Evolutionary conservation across 2,888 invertebrate genomes (phyloP), one percentile per base, ranked within the genome.

Genomic region (Sturmia bella): DNA sequence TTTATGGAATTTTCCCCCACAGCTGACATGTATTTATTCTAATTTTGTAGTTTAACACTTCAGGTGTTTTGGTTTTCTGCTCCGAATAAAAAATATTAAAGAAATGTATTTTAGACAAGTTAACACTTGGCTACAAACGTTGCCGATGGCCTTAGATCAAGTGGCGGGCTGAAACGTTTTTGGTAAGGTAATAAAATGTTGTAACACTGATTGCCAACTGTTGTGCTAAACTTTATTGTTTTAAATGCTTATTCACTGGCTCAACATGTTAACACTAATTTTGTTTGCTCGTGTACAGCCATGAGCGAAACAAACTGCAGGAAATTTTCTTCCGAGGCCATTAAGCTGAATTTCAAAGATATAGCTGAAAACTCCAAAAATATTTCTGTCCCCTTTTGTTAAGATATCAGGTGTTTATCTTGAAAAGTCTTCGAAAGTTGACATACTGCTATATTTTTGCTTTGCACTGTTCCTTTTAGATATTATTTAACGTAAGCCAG

Each of bases 91-190:
- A 77, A 12, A 52, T 12, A 66, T 57, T 45, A 45, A 45, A 75
- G 64, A 63, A 15, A 39, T 32, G 41, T 75, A 68, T 77, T 82
- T 74, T 63, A 61, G 74, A 74, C 72, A 69, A 75, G 48, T 84
- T 81, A 80, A 68, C 77, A 83, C 76, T 79, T 81, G 80, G 66
- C 57, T 73, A 72, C 66, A 80, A 56, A 80, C 78, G 52, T 9
- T 17, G 37, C 15, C 32, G 41, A 43, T 63, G 37, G 4, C 43
- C 66, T 54, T 12, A 37, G 43, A 21, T 1, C 6, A 17, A 24
- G 15, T 56, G 32, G 43, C 15, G 43, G 69, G 57, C 57, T 45
- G 54, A 61, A 61, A 50, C 69, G 13, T 61, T 72, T 64, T 37
- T 39, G 54, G 32, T 32, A 52, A 73, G 54, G 45, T 54, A 63